A percentile compares a stretch with the other conserved stretches of the same genome.
Conservation (phyloP, 2,797 vertebrate genomes). For the Darevskia nairensis region DNA sequence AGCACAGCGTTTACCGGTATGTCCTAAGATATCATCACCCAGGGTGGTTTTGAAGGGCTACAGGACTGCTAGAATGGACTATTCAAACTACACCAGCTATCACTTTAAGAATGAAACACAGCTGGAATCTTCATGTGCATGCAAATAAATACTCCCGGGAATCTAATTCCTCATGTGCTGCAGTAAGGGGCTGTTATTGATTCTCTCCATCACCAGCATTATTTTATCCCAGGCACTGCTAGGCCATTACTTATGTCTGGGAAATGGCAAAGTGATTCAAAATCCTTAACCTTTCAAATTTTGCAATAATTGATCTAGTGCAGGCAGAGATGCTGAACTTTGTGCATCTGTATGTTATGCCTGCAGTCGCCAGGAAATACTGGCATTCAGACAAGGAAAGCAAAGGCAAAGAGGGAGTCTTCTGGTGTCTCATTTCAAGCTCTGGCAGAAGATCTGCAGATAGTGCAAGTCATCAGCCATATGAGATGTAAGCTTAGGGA, state of each 20-base stretch:
- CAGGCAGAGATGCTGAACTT: conserved; percentile 64
- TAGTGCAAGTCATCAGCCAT: not conserved
- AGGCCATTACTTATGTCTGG: conserved; percentile 45
- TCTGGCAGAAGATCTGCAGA: not conserved
- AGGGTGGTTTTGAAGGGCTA: not conserved
- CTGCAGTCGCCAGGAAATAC: conserved; percentile 39
- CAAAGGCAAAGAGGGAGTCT: conserved; percentile 42
- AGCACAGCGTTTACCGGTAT: conserved; percentile 13
- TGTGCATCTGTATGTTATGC: not conserved
- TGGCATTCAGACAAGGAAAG: conserved; percentile 52
- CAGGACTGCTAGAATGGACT: fast-evolving
- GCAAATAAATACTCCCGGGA: not conserved
- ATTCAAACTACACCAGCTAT: no score
- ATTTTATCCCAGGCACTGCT: conserved; percentile 34
- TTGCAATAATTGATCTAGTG: conserved; percentile 62
- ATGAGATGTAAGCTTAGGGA: not conserved
- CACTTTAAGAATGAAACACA: not conserved
- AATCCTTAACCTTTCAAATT: conserved; percentile 68
- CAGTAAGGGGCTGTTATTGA: conserved; percentile 15
- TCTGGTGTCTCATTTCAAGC: fast-evolving
- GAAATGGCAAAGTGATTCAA: conserved; percentile 67
- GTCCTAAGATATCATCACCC: not conserved
- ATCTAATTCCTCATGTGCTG: not conserved
- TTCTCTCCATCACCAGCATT: not conserved
- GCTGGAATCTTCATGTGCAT: not conserved